Evolutionary conservation across 2,888 invertebrate species (phyloP).

Genomic region (Euplagia quadripunctaria): DNA sequence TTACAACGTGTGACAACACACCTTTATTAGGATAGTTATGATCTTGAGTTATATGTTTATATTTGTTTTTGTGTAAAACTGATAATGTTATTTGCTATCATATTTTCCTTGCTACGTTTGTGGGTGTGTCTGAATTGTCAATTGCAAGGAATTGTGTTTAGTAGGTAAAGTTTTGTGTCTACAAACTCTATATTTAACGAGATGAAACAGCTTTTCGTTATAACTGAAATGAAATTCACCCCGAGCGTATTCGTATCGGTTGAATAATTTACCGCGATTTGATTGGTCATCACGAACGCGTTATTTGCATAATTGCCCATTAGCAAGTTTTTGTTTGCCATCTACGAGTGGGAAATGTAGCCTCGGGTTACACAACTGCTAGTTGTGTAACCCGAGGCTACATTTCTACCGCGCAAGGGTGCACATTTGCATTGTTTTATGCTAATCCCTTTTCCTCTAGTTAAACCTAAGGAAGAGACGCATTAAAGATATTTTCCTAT

Average conservation of each 20-base stretch:
- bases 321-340: conserved; percentile 81
- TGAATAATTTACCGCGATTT: conserved; percentile 83
- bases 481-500: conserved; percentile 25
- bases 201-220: conserved; percentile 46
- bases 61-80: too few species aligned
- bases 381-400: conserved; percentile 58
- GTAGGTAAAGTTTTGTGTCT: neutral
- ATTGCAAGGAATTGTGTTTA: neutral
- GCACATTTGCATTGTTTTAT: conserved; percentile 68
- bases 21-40: too few species aligned
- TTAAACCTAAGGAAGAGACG: conserved; percentile 52
- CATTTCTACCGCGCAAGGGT: conserved; percentile 53
- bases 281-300: conserved; percentile 76
- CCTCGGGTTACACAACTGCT: too few species aligned
- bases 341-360: conserved; percentile 65
- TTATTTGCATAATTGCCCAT: conserved; percentile 83
- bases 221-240: conserved; percentile 54
- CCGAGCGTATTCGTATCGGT: conserved; percentile 62
- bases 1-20: too few species aligned
- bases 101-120: neutral
- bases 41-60: too few species aligned
- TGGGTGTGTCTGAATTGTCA: neutral
- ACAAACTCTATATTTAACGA: conserved; percentile 30
- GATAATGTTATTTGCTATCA: neutral
- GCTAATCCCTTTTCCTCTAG: conserved; percentile 57